phyloP scores from a whole-genome alignment of 2,113 vertebrate species.

The Zeus faber region DNA sequence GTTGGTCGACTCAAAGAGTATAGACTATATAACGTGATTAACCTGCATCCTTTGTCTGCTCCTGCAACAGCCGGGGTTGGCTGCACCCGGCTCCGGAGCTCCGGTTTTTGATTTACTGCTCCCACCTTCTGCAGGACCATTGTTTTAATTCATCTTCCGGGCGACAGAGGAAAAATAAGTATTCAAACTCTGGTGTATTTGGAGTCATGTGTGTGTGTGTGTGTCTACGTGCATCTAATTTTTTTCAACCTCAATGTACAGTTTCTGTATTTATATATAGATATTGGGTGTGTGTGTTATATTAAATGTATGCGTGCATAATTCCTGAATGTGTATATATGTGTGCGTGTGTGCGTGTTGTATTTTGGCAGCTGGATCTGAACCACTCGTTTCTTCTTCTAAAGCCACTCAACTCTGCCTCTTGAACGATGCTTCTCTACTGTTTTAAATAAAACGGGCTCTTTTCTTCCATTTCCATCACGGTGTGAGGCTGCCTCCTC shows the following conservation, averaged over 20 bases:
- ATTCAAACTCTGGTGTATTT: too few relatives aligned
- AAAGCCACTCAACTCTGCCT: slow-evolving; percentile 45
- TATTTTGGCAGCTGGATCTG: slow-evolving; percentile 3
- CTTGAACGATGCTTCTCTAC: slow-evolving; percentile 45
- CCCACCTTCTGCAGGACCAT: slow-evolving; percentile 30
- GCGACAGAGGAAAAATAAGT: too few relatives aligned
- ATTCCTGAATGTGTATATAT: slow-evolving; percentile 1
- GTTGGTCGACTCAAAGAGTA: too few relatives aligned
- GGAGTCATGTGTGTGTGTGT: too few relatives aligned
- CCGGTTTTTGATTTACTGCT: slow-evolving; percentile 61
- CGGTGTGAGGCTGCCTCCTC: too few relatives aligned
- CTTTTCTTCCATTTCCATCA: too few relatives aligned
- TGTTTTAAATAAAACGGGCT: too few relatives aligned
- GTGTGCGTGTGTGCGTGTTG: slow-evolving; percentile 15
- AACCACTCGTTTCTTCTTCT: slow-evolving; percentile 39
- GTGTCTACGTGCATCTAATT: slow-evolving; percentile 21
- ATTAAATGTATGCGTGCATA: slow-evolving; percentile 10
- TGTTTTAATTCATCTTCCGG: slow-evolving; percentile 53
- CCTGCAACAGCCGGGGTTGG: too few relatives aligned
- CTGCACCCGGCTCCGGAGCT: too few relatives aligned
- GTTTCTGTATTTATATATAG: slow-evolving; percentile 18
- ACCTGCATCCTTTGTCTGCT: too few relatives aligned
- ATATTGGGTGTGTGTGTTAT: too few relatives aligned
- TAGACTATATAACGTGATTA: too few relatives aligned
- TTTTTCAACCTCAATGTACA: slow-evolving; percentile 11